These are phyloP conservation scores for Holacanthus passer DNA, from an alignment of 2,113 vertebrate species.

Conservation along the genomic window DNA sequence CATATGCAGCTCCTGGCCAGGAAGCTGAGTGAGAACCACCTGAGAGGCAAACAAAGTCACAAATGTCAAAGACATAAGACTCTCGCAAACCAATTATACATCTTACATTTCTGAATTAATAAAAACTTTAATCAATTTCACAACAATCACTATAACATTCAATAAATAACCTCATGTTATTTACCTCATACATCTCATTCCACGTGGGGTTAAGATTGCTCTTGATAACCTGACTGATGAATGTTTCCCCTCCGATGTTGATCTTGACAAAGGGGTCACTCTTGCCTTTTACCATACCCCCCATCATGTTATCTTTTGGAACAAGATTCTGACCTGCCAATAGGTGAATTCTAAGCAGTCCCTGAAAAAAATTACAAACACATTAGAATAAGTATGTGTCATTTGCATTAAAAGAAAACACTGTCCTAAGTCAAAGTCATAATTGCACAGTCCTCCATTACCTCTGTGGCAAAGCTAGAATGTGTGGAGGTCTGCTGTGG, in stretches of 20 bases:
- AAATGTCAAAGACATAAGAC: conserved; percentile 8
- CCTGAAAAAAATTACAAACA: conserved; percentile 77
- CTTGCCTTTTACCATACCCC: conserved; percentile 90
- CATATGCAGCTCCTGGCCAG: conserved; percentile 90
- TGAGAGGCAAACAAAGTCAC: conserved; percentile 54
- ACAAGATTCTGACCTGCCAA: conserved; percentile 91
- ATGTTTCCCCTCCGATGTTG: conserved; percentile 87
- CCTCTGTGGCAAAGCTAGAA: conserved; percentile 89
- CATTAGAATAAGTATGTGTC: background rate
- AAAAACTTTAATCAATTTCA: background rate
- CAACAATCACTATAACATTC: rapidly evolving
- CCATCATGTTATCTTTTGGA: conserved; percentile 92
- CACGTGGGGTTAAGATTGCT: conserved; percentile 91
- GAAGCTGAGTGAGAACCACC: conserved; percentile 89
- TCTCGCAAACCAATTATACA: background rate
- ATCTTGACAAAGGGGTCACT: conserved; percentile 92
- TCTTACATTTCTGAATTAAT: background rate
- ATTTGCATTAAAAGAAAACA: background rate
- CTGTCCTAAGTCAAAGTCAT: background rate
- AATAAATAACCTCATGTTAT: background rate
- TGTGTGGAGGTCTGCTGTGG: conserved; percentile 83
- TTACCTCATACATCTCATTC: conserved; percentile 94
- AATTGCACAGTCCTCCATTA: conserved; percentile 46
- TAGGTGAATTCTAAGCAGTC: conserved; percentile 90
- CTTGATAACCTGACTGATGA: conserved; percentile 88